Percentiles rank a stretch among this genome's conserved stretches.
Conservation (phyloP, 92 coral and sea anemone species). For the Scolanthus callimorphus region DNA sequence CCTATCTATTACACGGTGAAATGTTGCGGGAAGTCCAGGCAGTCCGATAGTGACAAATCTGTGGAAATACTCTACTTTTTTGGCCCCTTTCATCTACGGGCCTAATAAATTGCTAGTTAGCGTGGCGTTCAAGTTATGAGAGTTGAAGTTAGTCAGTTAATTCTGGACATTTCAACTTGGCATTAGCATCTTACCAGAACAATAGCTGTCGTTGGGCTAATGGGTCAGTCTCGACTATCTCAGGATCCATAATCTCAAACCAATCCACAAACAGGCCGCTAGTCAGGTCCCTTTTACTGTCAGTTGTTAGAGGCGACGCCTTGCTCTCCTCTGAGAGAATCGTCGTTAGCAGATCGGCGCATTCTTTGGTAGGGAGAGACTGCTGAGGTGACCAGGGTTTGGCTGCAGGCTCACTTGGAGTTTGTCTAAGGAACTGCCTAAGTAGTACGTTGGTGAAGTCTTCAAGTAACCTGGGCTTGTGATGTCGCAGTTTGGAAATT, state of each 20-base stretch:
- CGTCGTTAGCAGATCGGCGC: constrained; percentile 65
- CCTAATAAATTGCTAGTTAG: no score
- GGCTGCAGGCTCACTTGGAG: constrained; percentile 7
- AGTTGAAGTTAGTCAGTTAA: no score
- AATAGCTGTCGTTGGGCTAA: constrained; percentile 81
- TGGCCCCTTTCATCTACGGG: no score
- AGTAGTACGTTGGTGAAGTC: constrained; percentile 67
- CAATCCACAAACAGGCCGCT: constrained; percentile 87
- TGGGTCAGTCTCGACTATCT: constrained; percentile 79
- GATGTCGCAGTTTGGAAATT: constrained; percentile 43
- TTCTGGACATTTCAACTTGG: no score
- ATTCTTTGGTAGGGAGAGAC: constrained; percentile 55
- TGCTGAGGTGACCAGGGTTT: constrained; percentile 48
- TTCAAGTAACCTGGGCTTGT: constrained; percentile 65
- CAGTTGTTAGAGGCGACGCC: background rate
- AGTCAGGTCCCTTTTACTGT: constrained; percentile 25
- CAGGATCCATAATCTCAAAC: constrained; percentile 91
- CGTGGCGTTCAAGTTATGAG: no score
- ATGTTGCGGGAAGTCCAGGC: no score
- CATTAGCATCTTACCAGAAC: constrained; percentile 36
- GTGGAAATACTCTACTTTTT: no score
- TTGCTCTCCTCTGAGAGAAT: no score
- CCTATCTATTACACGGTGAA: no score
- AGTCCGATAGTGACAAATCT: no score
- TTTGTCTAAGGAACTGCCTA: constrained; percentile 34